Conservation (phyloP, 2,888 invertebrate genomes). For the Hemicrepidius hirtus region DNA sequence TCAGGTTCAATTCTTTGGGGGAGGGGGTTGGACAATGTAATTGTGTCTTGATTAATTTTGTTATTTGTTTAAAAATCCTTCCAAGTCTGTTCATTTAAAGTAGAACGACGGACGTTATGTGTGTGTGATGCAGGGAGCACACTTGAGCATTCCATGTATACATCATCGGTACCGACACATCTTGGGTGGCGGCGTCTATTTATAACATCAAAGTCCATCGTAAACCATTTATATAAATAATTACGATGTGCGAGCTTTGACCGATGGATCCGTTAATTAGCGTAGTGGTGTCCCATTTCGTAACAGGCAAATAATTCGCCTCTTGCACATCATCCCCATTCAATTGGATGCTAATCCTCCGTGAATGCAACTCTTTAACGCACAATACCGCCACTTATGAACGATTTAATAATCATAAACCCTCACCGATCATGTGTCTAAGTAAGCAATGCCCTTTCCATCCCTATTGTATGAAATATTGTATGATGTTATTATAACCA, state of each 20-base stretch:
- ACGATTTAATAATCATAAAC: conserved; percentile 60
- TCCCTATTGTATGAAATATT: conserved; percentile 54
- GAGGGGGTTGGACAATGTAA: too few relatives aligned
- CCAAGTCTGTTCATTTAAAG: conserved; percentile 21
- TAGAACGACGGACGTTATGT: conserved; percentile 32
- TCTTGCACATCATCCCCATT: conserved; percentile 35
- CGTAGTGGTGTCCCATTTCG: conserved; percentile 37
- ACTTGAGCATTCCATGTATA: conserved; percentile 33
- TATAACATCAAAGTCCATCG: conserved; percentile 66
- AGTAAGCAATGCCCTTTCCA: conserved; percentile 39
- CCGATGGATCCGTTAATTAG: conserved; percentile 58
- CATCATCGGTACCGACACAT: conserved; percentile 48
- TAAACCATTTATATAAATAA: conserved; percentile 67
- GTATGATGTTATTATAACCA: conserved; percentile 57
- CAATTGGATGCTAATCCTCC: conserved; percentile 48
- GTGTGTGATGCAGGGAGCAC: too few relatives aligned
- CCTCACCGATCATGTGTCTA: conserved; percentile 52
- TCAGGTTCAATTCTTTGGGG: too few relatives aligned
- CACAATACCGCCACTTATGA: conserved; percentile 55
- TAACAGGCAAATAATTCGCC: conserved; percentile 33
- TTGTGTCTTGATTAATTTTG: too few relatives aligned
- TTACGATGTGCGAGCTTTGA: conserved; percentile 61
- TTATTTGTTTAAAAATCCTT: too few relatives aligned
- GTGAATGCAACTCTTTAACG: conserved; percentile 55
- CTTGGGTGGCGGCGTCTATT: conserved; percentile 58